Evolutionary conservation across 2,797 vertebrate species (phyloP), one percentile per base, ranked within the genome.

Genomic region (Pagetopsis macropterus): DNA sequence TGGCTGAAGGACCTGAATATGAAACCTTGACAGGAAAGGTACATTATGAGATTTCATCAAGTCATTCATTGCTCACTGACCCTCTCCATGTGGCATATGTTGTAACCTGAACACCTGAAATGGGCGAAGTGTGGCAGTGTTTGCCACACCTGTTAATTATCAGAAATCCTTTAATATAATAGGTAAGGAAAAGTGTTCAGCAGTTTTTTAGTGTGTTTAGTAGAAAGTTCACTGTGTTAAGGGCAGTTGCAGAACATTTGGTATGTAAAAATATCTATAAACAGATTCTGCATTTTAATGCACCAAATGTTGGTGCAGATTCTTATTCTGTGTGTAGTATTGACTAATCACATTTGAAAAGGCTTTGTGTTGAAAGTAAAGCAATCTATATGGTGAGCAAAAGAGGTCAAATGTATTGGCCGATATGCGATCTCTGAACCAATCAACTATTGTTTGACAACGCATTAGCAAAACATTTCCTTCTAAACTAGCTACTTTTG

Each of bases 21-120:
- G 67, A 84, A 83, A 79, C 78, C 70, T 23, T 7, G 54, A 75
- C 48, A 84, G 67, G 46, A 77, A 77, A 71, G 51, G 50, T 69
- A 46, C 46, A 65, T 72, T 59, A 23, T 78, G 48, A 31, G 62
- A 78, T 84, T 82, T 72, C 76, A 76, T 78, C 55, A 72, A 49
- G 61, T 70, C 33, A 60, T 67, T 61, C 33, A 10, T 43, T 52
- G 7, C 37, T 45, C 7, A 41, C 12, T 50, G 50, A 44, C 4
- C 3, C 10, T 31, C 54, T 66, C 41, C 37, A 23, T 59, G 61
- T 27, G 16, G 8, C 49, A 43, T 37, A 63, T 50, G 66, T 68
- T 70, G 64, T 3, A 27, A 33, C 55, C 27, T 46, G 11, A 3
- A 12, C 5, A 3, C 48, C 33, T 43, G 4, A 43, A 3, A 58